Base-by-base conservation (phyloP, 2,797 vertebrate species). In the Picus viridis region DNA sequence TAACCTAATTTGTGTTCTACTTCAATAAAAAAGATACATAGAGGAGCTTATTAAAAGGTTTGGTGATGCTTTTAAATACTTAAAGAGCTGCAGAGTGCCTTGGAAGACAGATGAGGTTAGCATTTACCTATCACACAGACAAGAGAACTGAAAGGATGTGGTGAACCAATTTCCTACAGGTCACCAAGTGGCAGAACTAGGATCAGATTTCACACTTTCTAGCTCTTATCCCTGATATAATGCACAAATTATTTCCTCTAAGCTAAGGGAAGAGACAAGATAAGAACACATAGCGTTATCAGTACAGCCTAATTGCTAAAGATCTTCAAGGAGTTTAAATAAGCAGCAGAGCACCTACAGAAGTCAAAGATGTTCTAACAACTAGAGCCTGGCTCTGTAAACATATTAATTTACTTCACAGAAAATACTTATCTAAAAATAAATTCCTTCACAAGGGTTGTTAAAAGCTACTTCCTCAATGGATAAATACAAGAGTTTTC, bases 211-310 rank as follows among this genome's bases (percentile, higher is more conserved):
- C 74, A 29, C 70, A 79, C 64, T 80, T 74, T 24, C 88, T 53
- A 63, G 65, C 78, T 83, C 59, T 88, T 57, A 84, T 73, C 81
- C 91, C 54, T 10, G 61, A 71, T 83, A 93, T n/a, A 89, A 93
- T 13, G 73, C 77, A 90, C 83, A 89, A 92, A 92, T 88, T 32
- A 90, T 92, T 96, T 89, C 88, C 95, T 94, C 94, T 36, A 51
- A 84, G 92, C 77, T 79, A 89, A 90, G 69, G 86, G 88, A 19
- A 77, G 81, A 68, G 80, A 36, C 69, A 19, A 89, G 94, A 92
- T 79, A 93, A 96, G 58, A 70, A 73, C 58, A 62, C 72, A 43
- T 45, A 83, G 86, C 81, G 91, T 86, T 92, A 95, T 93, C 92
- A 43, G 49, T 1, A 41, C 9, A 89, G 88, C 86, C 41, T 89